Base-by-base conservation (phyloP, 1,140 invertebrate genomes). In the Olivierus martensii region DNA sequence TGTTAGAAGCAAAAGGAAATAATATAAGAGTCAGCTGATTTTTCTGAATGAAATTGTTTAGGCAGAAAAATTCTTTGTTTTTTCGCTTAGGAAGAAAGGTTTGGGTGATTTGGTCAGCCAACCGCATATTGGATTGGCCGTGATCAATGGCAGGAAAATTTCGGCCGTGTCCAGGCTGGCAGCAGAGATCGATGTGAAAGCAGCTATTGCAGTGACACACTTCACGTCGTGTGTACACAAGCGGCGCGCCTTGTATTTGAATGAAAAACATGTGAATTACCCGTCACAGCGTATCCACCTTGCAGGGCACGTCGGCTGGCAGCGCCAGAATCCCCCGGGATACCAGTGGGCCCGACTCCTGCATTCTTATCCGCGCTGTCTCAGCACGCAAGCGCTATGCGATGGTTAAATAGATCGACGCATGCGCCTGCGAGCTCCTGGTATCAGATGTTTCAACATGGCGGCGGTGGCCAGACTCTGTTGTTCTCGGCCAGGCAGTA, bases 391-490 rank as follows among this genome's bases (percentile, higher is more conserved):
- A 47, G 60, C 61, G 58, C 56, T 52, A 15, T 55, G 28, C 49
- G 34, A 48, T 35, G 37, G 49, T 56, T 57, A 53, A 52, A 57
- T 48, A 48, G 49, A 37, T 50, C 56, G 55, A 58, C 62, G 64
- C 64, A 63, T 64, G 62, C 61, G 62, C 57, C 54, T 51, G 57
- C 58, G 58, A 55, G 62, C 56, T 56, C 53, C 53, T 56, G 46
- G 54, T 53, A 63, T 68, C 64, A 67, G 65, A 67, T 65, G 64
- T 64, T 65, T 56, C 61, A 62, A 65, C 62, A 71, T 71, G 68
- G 68, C 69, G 66, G 64, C 67, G 55, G 59, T 62, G 60, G 68
- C 67, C 62, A 65, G 69, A 60, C 64, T 66, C 57, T 71, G 69
- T 65, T 64, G 65, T 53, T 63, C 62, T 61, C 52, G 56, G 54